phyloP scores from a whole-genome alignment of 2,888 invertebrate genomes.

The Eumacrocentrus americanus region DNA sequence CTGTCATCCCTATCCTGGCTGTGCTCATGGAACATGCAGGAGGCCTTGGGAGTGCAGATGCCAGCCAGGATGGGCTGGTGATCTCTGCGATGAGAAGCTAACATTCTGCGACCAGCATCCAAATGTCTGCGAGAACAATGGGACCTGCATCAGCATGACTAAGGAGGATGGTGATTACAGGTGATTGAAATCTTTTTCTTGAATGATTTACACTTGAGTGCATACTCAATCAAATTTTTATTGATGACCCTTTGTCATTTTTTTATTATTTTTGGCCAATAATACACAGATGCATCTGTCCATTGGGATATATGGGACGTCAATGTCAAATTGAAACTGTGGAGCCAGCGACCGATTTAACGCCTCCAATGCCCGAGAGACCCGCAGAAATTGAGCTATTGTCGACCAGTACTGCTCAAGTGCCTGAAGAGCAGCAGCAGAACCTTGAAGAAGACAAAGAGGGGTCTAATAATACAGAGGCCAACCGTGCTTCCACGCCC shows the following conservation, averaged over 20 bases:
- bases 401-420: slow-evolving; percentile 32
- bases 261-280: slow-evolving; percentile 18
- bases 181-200: slow-evolving; percentile 59
- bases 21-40: slow-evolving; percentile 82
- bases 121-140: slow-evolving; percentile 78
- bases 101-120: slow-evolving; percentile 83
- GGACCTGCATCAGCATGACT: slow-evolving; percentile 79
- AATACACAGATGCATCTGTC: slow-evolving; percentile 77
- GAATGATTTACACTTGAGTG: neutral
- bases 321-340: slow-evolving; percentile 70
- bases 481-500: neutral
- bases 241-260: neutral
- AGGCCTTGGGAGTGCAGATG: slow-evolving; percentile 92
- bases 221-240: slow-evolving; percentile 5
- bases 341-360: slow-evolving; percentile 53
- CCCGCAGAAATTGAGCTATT: slow-evolving; percentile 4
- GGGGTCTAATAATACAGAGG: neutral
- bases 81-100: slow-evolving; percentile 88
- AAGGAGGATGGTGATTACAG: slow-evolving; percentile 78
- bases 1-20: slow-evolving; percentile 88
- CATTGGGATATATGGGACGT: slow-evolving; percentile 76
- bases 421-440: slow-evolving; percentile 13
- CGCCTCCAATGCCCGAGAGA: slow-evolving; percentile 44
- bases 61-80: slow-evolving; percentile 86
- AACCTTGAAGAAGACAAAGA: neutral